A percentile compares a stretch with the other conserved stretches of the same genome.
Evolutionary conservation across 2,888 invertebrate species (phyloP).

Genomic region (Nomada flava): DNA sequence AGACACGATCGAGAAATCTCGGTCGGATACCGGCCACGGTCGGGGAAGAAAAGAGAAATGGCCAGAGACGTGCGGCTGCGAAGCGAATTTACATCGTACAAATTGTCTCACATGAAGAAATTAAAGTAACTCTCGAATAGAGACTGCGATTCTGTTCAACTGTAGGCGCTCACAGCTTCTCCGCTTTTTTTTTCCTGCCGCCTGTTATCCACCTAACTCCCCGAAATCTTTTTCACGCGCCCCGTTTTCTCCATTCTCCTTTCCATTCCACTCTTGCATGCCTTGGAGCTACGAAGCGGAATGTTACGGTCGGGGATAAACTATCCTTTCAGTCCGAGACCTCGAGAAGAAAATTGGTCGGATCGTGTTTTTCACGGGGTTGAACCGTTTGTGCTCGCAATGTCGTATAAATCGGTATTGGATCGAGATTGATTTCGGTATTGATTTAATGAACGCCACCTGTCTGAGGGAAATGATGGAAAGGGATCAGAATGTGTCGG

Average conservation of each 20-base stretch:
- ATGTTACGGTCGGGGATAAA: constrained; percentile 36
- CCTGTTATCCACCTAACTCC: constrained; percentile 14
- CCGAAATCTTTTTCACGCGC: constrained; percentile 11
- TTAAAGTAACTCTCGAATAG: constrained; percentile 48
- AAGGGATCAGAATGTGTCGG: constrained; percentile 6
- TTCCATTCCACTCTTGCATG: constrained; percentile 39
- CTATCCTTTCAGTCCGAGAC: constrained; percentile 42
- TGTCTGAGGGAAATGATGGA: background rate
- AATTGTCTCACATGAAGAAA: constrained; percentile 34
- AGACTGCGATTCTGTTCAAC: constrained; percentile 11
- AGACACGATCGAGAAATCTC: background rate
- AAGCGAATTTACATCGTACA: constrained; percentile 19
- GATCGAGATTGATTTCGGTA: constrained; percentile 9
- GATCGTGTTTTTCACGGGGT: constrained; percentile 9
- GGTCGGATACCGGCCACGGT: background rate
- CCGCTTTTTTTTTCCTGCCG: background rate
- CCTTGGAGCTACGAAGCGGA: constrained; percentile 33
- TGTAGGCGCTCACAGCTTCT: constrained; percentile 20
- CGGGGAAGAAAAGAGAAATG: background rate
- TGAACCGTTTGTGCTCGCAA: background rate
- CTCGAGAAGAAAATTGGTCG: constrained; percentile 45
- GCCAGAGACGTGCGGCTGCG: background rate
- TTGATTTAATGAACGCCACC: constrained; percentile 8
- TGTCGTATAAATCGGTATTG: background rate
- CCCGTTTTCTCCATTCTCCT: constrained; percentile 8